Evolutionary conservation across 2,888 invertebrate genomes (phyloP).

Genomic region (Neuroscelio doddi): DNA sequence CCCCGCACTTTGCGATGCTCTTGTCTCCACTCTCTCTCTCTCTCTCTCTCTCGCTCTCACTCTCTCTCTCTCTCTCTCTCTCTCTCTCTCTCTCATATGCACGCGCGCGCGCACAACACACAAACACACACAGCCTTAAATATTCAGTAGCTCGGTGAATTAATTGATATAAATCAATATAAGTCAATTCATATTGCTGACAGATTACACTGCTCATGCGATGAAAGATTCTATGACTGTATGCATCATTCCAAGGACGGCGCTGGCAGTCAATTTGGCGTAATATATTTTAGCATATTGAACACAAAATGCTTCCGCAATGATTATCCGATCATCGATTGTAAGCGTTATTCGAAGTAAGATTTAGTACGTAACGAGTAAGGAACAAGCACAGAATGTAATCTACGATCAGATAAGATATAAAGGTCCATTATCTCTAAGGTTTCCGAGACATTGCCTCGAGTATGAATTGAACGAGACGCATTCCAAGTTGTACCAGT

Average conservation of each 20-base stretch:
- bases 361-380: conserved; percentile 37
- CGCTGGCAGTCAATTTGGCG: conserved; percentile 63
- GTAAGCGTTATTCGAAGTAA: conserved; percentile 75
- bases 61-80: too few relatives aligned
- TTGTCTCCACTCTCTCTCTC: too few relatives aligned
- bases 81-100: too few relatives aligned
- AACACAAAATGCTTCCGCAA: conserved; percentile 77
- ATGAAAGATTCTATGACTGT: conserved; percentile 74
- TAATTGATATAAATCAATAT: conserved; percentile 23
- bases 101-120: too few relatives aligned
- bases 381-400: conserved; percentile 29
- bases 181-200: conserved; percentile 30
- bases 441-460: conserved; percentile 61
- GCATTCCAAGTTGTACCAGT: conserved; percentile 62
- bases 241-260: conserved; percentile 65
- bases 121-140: too few relatives aligned
- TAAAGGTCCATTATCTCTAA: conserved; percentile 41
- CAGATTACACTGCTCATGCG: conserved; percentile 74
- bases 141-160: neutral
- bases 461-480: conserved; percentile 64
- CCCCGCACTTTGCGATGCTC: too few relatives aligned
- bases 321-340: conserved; percentile 75
- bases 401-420: conserved; percentile 29
- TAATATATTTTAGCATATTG: conserved; percentile 74
- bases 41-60: too few relatives aligned